Evolutionary conservation across 2,113 vertebrate genomes (phyloP).

Genomic region (Antigone vipio): DNA sequence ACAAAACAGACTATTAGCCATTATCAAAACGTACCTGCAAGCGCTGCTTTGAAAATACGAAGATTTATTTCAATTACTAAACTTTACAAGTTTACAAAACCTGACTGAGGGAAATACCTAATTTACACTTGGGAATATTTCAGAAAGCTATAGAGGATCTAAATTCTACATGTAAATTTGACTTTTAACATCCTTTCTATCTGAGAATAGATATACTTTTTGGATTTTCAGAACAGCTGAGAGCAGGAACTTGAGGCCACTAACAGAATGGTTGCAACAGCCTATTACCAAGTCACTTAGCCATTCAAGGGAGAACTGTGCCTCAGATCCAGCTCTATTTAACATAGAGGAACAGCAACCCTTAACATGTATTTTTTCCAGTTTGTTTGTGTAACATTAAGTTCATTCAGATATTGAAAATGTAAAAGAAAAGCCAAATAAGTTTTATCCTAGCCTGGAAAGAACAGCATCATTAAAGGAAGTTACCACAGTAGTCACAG

Average conservation of each 20-base stretch:
- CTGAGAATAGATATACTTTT: neutral
- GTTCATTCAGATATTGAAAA: neutral
- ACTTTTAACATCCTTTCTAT: neutral
- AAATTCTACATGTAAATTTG: neutral
- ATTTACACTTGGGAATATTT: neutral
- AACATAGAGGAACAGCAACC: neutral
- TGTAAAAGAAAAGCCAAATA: conserved; percentile 8
- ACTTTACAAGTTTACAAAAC: neutral
- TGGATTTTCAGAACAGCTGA: neutral
- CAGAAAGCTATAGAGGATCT: neutral
- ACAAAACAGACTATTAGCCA: neutral
- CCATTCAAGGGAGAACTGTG: neutral
- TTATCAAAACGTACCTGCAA: neutral
- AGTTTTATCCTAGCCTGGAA: conserved; percentile 22
- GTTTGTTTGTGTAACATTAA: too few species aligned
- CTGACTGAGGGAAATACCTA: neutral
- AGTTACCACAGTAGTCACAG: conserved; percentile 7
- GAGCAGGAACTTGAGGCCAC: neutral
- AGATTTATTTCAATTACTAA: neutral
- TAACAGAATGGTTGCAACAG: neutral
- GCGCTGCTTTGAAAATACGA: neutral
- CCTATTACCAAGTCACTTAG: neutral
- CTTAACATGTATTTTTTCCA: too few species aligned
- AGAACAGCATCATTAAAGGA: conserved; percentile 24
- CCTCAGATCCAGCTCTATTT: neutral